These are phyloP conservation scores for Lynx canadensis DNA, from an alignment of 2,113 vertebrate genomes.

Conservation along the genomic window DNA sequence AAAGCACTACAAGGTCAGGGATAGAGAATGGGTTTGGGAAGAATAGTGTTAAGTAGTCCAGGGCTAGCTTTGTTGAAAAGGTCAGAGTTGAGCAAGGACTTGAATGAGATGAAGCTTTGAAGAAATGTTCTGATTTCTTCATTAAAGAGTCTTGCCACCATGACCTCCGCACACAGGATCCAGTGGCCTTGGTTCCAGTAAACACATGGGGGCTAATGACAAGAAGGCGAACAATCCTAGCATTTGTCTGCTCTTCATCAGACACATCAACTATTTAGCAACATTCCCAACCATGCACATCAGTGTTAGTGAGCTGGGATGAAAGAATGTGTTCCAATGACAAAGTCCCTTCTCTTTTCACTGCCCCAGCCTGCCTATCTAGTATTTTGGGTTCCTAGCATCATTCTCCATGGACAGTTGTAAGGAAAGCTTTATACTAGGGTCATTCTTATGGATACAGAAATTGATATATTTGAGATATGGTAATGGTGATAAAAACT, in stretches of 20 bases:
- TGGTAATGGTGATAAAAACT: not conserved
- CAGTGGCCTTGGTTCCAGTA: not conserved
- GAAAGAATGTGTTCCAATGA: not conserved
- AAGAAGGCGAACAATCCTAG: not conserved
- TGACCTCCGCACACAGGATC: not conserved
- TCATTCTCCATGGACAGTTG: not conserved
- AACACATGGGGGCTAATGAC: not conserved
- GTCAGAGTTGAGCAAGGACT: not conserved
- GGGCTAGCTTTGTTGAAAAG: not conserved
- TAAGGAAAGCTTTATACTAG: not conserved
- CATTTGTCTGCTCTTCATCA: not conserved
- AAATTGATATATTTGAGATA: not conserved
- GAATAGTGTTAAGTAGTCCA: not conserved
- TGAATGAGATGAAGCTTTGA: not conserved
- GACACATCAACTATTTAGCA: not conserved
- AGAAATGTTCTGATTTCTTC: not conserved
- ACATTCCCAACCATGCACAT: not conserved
- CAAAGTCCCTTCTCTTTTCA: not conserved
- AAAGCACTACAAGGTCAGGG: not conserved
- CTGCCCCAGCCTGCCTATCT: not conserved
- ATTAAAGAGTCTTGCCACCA: not conserved
- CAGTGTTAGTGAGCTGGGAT: not conserved
- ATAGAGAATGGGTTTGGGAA: not conserved
- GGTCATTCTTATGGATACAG: not conserved
- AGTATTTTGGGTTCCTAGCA: not conserved